These are phyloP conservation scores for Erpobdella octoculata DNA, from an alignment of 2,888 invertebrate species.

Conservation along the genomic window DNA sequence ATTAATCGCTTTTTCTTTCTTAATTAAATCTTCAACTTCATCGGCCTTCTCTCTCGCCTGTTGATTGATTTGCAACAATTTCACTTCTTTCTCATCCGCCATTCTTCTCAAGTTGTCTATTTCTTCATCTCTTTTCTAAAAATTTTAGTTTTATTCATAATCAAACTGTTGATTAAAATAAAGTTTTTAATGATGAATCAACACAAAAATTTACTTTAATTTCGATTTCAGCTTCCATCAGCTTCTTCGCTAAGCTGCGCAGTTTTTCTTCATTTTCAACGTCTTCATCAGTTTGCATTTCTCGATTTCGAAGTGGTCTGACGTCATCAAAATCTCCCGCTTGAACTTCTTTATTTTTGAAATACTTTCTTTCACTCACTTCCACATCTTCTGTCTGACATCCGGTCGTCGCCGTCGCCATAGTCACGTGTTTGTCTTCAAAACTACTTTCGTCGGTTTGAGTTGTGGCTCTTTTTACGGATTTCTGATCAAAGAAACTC, in stretches of 20 bases:
- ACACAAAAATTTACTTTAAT: not conserved
- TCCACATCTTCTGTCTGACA: constrained; percentile 14
- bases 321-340: not conserved
- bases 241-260: not conserved
- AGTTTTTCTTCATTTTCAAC: not conserved
- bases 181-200: not conserved
- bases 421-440: not conserved
- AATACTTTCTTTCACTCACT: not conserved
- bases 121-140: constrained; percentile 2
- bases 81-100: not conserved
- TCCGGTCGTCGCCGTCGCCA: too few relatives aligned
- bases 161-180: not conserved
- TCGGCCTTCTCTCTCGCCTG: constrained; percentile 5
- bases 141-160: not conserved
- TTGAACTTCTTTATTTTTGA: not conserved
- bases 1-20: not conserved
- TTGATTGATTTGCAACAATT: not conserved
- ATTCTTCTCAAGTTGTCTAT: not conserved
- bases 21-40: not conserved
- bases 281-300: constrained; percentile 4
- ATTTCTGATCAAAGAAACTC: constrained; percentile 7
- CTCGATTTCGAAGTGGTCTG: not conserved
- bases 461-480: not conserved
- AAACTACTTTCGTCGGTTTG: constrained; percentile 8
- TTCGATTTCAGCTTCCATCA: constrained; percentile 14